These are phyloP conservation scores for Sterna hirundo DNA, from an alignment of 2,113 vertebrate genomes.

Conservation along the genomic window DNA sequence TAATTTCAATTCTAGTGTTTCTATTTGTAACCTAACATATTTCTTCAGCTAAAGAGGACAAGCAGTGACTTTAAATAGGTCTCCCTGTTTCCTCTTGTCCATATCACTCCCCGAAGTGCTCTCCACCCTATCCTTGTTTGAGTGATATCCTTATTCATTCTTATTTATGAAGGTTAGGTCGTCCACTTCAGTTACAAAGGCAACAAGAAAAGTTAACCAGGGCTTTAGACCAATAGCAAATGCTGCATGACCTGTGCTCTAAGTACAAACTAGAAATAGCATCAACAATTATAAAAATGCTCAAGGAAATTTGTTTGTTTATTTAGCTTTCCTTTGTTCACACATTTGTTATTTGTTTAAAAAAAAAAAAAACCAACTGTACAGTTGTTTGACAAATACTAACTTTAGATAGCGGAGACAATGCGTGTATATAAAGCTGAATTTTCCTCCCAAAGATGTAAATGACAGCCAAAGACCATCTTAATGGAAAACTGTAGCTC, in stretches of 20 bases:
- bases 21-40: constrained; percentile 53
- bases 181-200: background rate
- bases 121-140: constrained; percentile 53
- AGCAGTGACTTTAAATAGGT: constrained; percentile 52
- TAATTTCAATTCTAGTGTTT: constrained; percentile 53
- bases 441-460: background rate
- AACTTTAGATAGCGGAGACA: background rate
- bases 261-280: background rate
- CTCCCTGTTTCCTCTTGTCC: constrained; percentile 37
- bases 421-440: background rate
- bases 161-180: constrained; percentile 16
- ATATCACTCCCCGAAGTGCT: background rate
- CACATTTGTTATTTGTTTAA: background rate
- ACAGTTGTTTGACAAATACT: background rate
- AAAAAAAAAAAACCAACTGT: background rate
- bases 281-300: background rate
- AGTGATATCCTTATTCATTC: constrained; percentile 11
- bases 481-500: background rate
- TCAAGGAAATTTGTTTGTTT: background rate
- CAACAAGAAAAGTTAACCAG: background rate
- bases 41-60: constrained; percentile 44
- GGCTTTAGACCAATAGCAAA: background rate
- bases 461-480: background rate
- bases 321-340: background rate
- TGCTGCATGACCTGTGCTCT: background rate